Percentiles rank a stretch among this genome's conserved stretches.
phyloP scores from a whole-genome alignment of 2,888 invertebrate genomes.

The Meloe dianella region DNA sequence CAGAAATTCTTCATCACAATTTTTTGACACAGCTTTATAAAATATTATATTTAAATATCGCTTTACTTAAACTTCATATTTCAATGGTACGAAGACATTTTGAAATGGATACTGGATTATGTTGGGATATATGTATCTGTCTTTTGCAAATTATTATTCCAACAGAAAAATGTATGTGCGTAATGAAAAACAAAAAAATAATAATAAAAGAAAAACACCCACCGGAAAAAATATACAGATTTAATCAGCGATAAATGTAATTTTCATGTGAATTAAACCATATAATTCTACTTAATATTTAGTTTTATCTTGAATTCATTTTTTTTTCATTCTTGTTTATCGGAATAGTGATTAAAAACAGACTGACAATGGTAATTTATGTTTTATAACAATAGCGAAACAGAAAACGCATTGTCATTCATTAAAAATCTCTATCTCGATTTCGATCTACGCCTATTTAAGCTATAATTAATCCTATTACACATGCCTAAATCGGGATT shows the following conservation, averaged over 20 bases:
- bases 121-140: conserved; percentile 31
- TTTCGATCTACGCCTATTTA: too few species aligned
- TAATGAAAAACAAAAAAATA: too few species aligned
- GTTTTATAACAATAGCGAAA: neutral
- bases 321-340: neutral
- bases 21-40: conserved; percentile 30
- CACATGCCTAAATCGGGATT: too few species aligned
- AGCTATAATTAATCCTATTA: too few species aligned
- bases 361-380: neutral
- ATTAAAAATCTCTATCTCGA: neutral
- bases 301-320: conserved; percentile 2
- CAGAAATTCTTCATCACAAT: conserved; percentile 26
- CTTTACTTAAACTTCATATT: conserved; percentile 32
- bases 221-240: neutral
- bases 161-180: neutral
- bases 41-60: conserved; percentile 34
- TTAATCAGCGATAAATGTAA: neutral
- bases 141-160: conserved; percentile 26
- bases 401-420: neutral
- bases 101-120: conserved; percentile 32
- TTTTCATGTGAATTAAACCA: neutral
- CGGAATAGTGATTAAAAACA: neutral
- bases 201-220: too few species aligned
- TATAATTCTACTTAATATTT: neutral
- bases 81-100: conserved; percentile 31